Conservation (phyloP, 1,140 invertebrate species). For the Sitodiplosis mosellana region DNA sequence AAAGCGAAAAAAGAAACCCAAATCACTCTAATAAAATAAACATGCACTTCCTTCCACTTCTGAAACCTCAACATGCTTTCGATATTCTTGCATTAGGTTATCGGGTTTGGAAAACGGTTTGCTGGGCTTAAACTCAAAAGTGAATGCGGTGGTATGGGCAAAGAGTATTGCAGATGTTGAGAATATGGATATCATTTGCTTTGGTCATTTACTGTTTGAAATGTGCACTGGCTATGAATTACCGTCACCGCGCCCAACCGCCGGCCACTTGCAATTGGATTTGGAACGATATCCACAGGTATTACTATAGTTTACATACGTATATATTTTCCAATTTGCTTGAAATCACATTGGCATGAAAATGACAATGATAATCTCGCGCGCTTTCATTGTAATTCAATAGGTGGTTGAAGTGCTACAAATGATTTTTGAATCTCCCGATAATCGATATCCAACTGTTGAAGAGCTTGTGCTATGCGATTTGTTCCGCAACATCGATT, state of each 20-base stretch:
- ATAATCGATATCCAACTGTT: conserved; percentile 42
- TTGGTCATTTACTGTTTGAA: conserved; percentile 72
- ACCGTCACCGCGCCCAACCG: conserved; percentile 47
- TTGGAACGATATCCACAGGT: conserved; percentile 58
- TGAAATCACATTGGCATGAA: neutral
- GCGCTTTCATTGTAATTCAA: conserved; percentile 4
- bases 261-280: conserved; percentile 47
- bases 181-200: conserved; percentile 50
- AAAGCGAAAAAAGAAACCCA: neutral
- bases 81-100: conserved; percentile 33
- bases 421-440: conserved; percentile 55
- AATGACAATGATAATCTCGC: neutral
- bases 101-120: conserved; percentile 70
- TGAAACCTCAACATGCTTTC: conserved; percentile 5
- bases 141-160: conserved; percentile 28
- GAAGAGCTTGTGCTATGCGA: conserved; percentile 65
- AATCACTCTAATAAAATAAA: conserved; percentile 1
- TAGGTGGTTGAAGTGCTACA: conserved; percentile 63
- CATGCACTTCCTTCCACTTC: conserved; percentile 12
- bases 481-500: conserved; percentile 70
- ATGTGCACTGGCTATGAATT: conserved; percentile 76
- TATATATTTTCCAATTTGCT: neutral
- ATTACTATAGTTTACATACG: conserved; percentile 7
- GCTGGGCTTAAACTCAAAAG: conserved; percentile 55
- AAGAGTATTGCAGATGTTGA: conserved; percentile 35